These are phyloP conservation scores for Drosophila quadrilineata DNA, from an alignment of 1,140 invertebrate genomes.

Conservation along the genomic window DNA sequence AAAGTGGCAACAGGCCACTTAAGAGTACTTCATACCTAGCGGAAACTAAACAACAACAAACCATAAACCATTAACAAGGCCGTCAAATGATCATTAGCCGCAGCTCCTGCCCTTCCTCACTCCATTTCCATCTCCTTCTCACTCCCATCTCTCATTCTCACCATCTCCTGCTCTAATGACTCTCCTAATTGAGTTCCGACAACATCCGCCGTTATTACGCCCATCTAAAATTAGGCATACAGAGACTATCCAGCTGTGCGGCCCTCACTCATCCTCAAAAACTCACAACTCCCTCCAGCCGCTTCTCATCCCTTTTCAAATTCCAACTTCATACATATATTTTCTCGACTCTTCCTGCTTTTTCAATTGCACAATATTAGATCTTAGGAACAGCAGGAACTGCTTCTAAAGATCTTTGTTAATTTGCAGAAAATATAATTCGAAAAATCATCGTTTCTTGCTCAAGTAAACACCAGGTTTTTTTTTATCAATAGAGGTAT, in stretches of 20 bases:
- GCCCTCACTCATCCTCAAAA: background rate
- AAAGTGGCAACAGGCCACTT: slow-evolving; percentile 71
- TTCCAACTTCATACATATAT: slow-evolving; percentile 7
- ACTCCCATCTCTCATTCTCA: background rate
- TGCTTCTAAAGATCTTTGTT: too few relatives aligned
- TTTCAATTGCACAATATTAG: slow-evolving; percentile 17
- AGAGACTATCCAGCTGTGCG: slow-evolving; percentile 34
- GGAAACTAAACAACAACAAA: slow-evolving; percentile 76
- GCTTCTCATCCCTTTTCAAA: background rate
- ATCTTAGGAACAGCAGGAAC: too few relatives aligned
- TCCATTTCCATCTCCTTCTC: background rate
- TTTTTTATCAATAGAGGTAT: too few relatives aligned
- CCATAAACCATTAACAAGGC: slow-evolving; percentile 67
- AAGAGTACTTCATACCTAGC: slow-evolving; percentile 52
- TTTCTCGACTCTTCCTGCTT: background rate
- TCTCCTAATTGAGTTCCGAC: slow-evolving; percentile 24
- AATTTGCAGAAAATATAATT: too few relatives aligned
- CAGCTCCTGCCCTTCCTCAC: too few relatives aligned
- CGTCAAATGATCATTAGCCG: slow-evolving; percentile 50
- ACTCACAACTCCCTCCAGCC: background rate
- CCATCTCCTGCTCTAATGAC: too few relatives aligned
- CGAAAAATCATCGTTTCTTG: too few relatives aligned
- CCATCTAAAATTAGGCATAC: too few relatives aligned
- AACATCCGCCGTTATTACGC: slow-evolving; percentile 4
- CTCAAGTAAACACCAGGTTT: too few relatives aligned